These are phyloP conservation scores for Ladona fulva DNA, from an alignment of 1,140 invertebrate species.

Conservation along the genomic window DNA sequence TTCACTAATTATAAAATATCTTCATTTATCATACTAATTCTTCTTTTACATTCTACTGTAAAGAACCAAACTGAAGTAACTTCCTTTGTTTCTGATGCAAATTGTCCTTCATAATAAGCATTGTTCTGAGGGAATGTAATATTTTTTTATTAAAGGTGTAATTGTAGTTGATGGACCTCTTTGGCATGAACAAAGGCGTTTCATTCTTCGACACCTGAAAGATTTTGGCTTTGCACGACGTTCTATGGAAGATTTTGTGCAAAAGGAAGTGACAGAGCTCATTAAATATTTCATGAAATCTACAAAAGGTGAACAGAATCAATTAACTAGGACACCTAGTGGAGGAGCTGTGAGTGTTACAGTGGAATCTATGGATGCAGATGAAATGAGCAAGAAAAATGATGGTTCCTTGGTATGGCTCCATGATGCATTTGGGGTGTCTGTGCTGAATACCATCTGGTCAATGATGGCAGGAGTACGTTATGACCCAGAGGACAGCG, in stretches of 20 bases:
- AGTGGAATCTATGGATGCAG: neutral
- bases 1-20: too few relatives aligned
- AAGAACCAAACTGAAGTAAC: too few relatives aligned
- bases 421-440: constrained; percentile 42
- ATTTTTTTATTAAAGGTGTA: constrained; percentile 37
- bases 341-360: too few relatives aligned
- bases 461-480: constrained; percentile 55
- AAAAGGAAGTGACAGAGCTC: constrained; percentile 44
- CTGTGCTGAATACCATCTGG: constrained; percentile 63
- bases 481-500: constrained; percentile 53
- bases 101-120: too few relatives aligned
- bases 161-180: constrained; percentile 63
- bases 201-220: constrained; percentile 63
- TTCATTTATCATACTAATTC: too few relatives aligned
- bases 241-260: constrained; percentile 60
- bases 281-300: neutral
- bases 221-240: constrained; percentile 73
- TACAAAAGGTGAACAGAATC: too few relatives aligned
- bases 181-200: constrained; percentile 76
- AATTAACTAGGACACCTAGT: too few relatives aligned
- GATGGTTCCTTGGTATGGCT: constrained; percentile 20
- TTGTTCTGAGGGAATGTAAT: too few relatives aligned
- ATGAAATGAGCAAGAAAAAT: neutral
- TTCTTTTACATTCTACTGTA: too few relatives aligned
- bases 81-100: too few relatives aligned